Base-by-base conservation (phyloP, 1,140 invertebrate species). In the Papilio polyxenes region DNA sequence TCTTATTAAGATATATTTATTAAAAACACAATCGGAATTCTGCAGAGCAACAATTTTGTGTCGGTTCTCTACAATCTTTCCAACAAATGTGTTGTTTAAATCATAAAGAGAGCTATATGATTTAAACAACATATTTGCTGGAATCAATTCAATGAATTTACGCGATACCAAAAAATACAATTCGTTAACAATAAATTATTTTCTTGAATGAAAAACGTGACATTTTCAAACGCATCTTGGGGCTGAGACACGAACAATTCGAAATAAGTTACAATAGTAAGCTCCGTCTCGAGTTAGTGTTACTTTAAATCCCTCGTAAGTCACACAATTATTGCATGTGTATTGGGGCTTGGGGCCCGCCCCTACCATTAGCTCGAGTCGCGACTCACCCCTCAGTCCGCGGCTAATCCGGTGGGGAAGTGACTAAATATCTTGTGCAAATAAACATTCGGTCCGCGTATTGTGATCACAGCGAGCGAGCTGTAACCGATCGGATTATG, bases 391-490 rank as follows among this genome's bases (percentile, higher is more conserved):
- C 86, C 89, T 89, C 87, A 88, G 90, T 91, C 89, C 86, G 84
- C 86, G 88, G 88, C 89, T 94, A 93, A 94, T 94, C 92, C 90
- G 89, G 80, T 89, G 87, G 93, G 93, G 92, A 94, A 92, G 93
- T 92, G 92, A 89, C 92, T 93, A 93, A 94, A 93, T 93, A 93
- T 93, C 92, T 94, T 94, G 92, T 93, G 90, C 92, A 94, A 94
- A 94, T 92, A 94, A 94, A 94, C 92, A 94, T 93, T 91, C 82
- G 83, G 90, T 87, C 89, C 89, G 89, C 91, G 87, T 87, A 92
- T 93, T 92, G 91, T 92, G 65, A 65, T 23, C 23, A 20, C 87
- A 86, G 84, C 89, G 91, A 89, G 88, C 83, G 87, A 88, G 82
- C 90, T 88, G 90, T 89, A 88, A 85, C 91, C 84, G 91, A 94